A percentile compares a stretch with the other conserved stretches of the same genome.
Evolutionary conservation across 2,113 vertebrate genomes (phyloP).

Genomic region (Gobio gobio): DNA sequence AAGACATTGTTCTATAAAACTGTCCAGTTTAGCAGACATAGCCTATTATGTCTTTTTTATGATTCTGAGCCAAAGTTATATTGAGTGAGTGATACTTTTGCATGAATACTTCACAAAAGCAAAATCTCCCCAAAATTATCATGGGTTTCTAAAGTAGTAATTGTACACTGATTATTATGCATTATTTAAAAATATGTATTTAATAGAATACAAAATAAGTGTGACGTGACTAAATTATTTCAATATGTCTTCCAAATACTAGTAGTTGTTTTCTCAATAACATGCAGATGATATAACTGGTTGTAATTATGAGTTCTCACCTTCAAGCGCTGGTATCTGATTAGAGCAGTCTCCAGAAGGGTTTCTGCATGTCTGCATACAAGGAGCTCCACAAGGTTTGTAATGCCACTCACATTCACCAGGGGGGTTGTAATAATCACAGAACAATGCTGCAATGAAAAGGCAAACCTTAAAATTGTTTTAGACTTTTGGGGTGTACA

Average conservation of each 20-base stretch:
- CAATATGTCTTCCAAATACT: neutral
- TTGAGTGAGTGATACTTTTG: neutral
- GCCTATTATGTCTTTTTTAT: neutral
- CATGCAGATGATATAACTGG: neutral
- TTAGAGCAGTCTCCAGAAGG: constrained; percentile 82
- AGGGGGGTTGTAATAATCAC: constrained; percentile 89
- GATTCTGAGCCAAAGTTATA: neutral
- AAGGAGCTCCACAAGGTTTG: constrained; percentile 86
- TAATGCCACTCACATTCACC: constrained; percentile 93
- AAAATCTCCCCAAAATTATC: neutral
- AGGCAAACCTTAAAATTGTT: constrained; percentile 2
- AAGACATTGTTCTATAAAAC: neutral
- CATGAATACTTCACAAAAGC: neutral
- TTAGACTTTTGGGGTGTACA: neutral
- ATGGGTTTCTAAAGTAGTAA: neutral
- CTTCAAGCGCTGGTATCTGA: constrained; percentile 84
- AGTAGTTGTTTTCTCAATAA: neutral
- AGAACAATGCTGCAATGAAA: constrained; percentile 85
- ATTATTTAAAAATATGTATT: neutral
- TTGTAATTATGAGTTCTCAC: constrained; percentile 65
- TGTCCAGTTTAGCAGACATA: neutral
- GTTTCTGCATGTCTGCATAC: constrained; percentile 90
- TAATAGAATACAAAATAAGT: neutral
- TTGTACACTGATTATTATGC: neutral
- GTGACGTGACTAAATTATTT: neutral